A percentile compares a stretch with the other conserved stretches of the same genome.
Evolutionary conservation across 2,888 invertebrate genomes (phyloP).

Genomic region (Endotricha flammealis): DNA sequence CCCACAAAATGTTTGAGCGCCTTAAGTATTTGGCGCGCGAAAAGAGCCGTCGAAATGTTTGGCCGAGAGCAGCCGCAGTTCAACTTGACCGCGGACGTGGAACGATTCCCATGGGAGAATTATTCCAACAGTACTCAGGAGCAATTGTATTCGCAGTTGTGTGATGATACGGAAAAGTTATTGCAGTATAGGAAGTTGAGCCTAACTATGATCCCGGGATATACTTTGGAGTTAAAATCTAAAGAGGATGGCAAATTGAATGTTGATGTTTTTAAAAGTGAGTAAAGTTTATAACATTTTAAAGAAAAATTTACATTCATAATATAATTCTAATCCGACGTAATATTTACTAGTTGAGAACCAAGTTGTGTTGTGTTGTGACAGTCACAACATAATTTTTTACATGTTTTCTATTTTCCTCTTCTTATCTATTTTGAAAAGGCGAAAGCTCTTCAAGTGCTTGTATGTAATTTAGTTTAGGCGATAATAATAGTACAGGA

Average conservation of each 20-base stretch:
- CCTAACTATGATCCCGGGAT: constrained; percentile 70
- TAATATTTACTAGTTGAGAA: no score
- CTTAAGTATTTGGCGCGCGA: constrained; percentile 74
- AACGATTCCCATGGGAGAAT: constrained; percentile 60
- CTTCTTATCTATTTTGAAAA: no score
- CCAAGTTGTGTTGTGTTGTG: no score
- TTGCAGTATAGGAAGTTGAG: constrained; percentile 69
- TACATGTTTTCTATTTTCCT: no score
- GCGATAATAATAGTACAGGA: no score
- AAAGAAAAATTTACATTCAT: no score
- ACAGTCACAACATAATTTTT: no score
- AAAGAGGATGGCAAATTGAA: constrained; percentile 67
- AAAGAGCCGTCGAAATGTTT: constrained; percentile 38
- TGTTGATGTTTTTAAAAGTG: constrained; percentile 71
- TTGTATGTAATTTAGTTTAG: no score
- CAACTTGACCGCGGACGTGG: constrained; percentile 42
- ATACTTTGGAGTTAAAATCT: constrained; percentile 69
- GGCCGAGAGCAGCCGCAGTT: constrained; percentile 22
- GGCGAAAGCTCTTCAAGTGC: no score
- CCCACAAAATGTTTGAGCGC: constrained; percentile 75
- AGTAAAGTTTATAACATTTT: no score
- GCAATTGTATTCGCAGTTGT: constrained; percentile 67
- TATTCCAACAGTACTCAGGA: constrained; percentile 62
- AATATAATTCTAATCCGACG: no score
- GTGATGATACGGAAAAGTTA: constrained; percentile 67